Conservation (phyloP, 2,888 invertebrate genomes). For the Campaea margaritaria region DNA sequence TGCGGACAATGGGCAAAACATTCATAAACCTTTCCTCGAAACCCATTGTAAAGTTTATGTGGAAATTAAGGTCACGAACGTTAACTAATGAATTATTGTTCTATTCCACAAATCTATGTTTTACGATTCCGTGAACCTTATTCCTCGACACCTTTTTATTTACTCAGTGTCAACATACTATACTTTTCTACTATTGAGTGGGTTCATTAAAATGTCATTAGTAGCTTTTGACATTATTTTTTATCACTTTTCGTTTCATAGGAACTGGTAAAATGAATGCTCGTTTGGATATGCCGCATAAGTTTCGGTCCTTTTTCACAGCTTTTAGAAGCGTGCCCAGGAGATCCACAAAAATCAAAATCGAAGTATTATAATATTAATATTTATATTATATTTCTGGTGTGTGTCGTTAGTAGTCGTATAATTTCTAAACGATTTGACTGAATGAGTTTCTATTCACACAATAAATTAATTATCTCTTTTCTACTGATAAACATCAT, state of each 20-base stretch:
- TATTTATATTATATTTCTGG: too few relatives aligned
- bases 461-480: too few relatives aligned
- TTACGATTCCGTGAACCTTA: constrained; percentile 9
- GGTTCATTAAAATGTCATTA: constrained; percentile 16
- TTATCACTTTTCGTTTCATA: constrained; percentile 7
- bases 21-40: constrained; percentile 13
- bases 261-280: background rate
- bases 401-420: too few relatives aligned
- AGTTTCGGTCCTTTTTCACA: too few relatives aligned
- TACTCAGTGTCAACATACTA: too few relatives aligned
- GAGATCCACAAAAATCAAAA: too few relatives aligned
- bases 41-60: constrained; percentile 31
- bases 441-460: too few relatives aligned
- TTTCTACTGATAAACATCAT: too few relatives aligned
- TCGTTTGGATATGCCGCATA: background rate
- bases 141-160: too few relatives aligned
- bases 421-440: too few relatives aligned
- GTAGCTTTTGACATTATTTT: constrained; percentile 5
- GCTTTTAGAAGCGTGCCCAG: too few relatives aligned
- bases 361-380: too few relatives aligned
- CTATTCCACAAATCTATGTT: constrained; percentile 8
- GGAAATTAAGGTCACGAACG: constrained; percentile 12
- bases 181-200: background rate
- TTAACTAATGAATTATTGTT: constrained; percentile 22
- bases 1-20: constrained; percentile 26